Conservation (phyloP, 2,888 invertebrate genomes). For the Apodemia mormo region DNA sequence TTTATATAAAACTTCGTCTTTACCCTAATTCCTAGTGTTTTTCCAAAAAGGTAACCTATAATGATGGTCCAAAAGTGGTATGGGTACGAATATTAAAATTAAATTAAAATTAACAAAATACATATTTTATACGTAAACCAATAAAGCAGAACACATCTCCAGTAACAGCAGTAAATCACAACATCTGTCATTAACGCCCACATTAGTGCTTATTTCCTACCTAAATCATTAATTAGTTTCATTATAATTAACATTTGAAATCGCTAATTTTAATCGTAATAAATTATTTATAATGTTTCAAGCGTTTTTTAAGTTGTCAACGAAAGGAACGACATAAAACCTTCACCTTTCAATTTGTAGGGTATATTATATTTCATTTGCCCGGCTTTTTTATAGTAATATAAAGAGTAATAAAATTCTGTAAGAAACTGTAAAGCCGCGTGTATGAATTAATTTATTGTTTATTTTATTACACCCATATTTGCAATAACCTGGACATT, state of each 20-base stretch:
- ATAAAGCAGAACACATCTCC: background rate
- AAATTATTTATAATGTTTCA: slow-evolving; percentile 22
- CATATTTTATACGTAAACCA: background rate
- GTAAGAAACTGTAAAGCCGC: background rate
- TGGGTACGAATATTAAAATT: no score
- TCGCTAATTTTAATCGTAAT: slow-evolving; percentile 19
- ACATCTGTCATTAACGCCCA: background rate
- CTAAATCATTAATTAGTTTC: background rate
- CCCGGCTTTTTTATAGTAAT: slow-evolving; percentile 18
- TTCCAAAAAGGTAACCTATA: no score
- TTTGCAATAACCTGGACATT: background rate
- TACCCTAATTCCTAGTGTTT: no score
- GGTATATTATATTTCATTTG: slow-evolving; percentile 16
- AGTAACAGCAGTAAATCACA: background rate
- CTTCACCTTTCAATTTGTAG: slow-evolving; percentile 24
- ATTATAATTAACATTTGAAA: slow-evolving; percentile 11
- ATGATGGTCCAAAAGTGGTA: no score
- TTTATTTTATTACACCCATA: slow-evolving; percentile 6
- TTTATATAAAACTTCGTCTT: no score
- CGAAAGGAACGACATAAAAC: slow-evolving; percentile 8
- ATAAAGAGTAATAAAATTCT: slow-evolving; percentile 16
- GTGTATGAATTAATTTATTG: background rate
- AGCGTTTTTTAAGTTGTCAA: slow-evolving; percentile 14
- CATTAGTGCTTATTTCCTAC: background rate
- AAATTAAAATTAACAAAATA: no score